These are phyloP conservation scores for Stegana nigrithorax DNA, from an alignment of 2,888 invertebrate genomes.

Conservation along the genomic window DNA sequence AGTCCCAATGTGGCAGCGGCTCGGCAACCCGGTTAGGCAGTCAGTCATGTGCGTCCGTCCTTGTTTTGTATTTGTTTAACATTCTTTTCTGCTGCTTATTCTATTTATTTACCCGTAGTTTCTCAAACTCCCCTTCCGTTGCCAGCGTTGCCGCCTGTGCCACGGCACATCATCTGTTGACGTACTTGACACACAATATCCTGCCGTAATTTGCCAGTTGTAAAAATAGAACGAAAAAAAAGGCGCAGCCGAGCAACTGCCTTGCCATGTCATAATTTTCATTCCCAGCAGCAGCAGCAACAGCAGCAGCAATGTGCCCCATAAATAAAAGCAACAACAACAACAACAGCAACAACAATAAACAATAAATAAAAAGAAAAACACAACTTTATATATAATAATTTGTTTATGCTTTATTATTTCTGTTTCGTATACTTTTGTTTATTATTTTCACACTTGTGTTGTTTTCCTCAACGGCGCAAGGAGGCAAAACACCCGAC, in stretches of 20 bases:
- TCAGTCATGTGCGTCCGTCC: not conserved
- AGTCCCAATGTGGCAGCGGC: conserved; percentile 22
- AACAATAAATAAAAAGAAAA: no score
- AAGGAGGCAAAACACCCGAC: no score
- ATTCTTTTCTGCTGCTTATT: conserved; percentile 5
- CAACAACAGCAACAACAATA: no score
- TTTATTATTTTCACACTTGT: not conserved
- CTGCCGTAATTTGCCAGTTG: conserved; percentile 35
- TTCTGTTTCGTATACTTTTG: no score
- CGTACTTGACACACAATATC: conserved; percentile 49
- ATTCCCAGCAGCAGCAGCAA: not conserved
- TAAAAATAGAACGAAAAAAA: conserved; percentile 41
- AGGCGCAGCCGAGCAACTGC: no score
- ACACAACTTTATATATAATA: no score
- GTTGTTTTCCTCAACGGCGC: no score
- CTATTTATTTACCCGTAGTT: conserved; percentile 1
- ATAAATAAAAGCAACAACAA: not conserved
- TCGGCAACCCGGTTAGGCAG: conserved; percentile 32
- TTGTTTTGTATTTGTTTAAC: not conserved
- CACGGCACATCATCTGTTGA: conserved; percentile 33
- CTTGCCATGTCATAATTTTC: conserved; percentile 5
- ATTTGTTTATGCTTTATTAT: not conserved
- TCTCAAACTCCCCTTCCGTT: no score
- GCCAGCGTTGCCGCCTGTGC: no score
- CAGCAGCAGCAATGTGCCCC: no score